Base-by-base conservation (phyloP, 2,888 invertebrate species). In the Itoplectis maculator region DNA sequence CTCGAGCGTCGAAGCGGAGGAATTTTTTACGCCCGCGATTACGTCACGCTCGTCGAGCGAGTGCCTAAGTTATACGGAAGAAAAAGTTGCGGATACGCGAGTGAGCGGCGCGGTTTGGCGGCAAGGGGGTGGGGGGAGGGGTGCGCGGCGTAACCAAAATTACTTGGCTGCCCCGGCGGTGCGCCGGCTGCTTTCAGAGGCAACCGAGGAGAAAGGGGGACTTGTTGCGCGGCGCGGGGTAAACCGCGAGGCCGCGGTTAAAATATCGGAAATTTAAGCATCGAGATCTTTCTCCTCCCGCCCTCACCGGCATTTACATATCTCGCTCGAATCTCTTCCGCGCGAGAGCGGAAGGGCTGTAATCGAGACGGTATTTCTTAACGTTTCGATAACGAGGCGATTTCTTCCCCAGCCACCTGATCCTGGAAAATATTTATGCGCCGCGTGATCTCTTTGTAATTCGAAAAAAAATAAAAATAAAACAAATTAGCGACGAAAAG, bases 141-240 rank as follows among this genome's bases (percentile, higher is more conserved):
- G 73, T n/a, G n/a, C n/a, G 83, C 88, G 88, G 84, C 88, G 89
- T 88, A 89, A 89, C 89, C 90, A 89, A 91, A 91, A 91, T 91
- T 91, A 91, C 91, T 91, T 90, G 90, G 82, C 78, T 78, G 72
- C 66, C 77, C 20, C 35, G 47, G 56, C 63, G 61, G 61, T 76
- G 85, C 35, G 47, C 49, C 63, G 61, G 61, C 73, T 85, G 88
- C 89, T 91, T 92, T 92, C 90, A 90, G 90, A 90, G 88, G 88
- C 91, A 92, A 91, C 90, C 90, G 91, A 91, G 91, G 91, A 91
- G 92, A 92, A 92, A 92, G 89, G 79, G n/a, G 74, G 88, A 92
- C 92, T 92, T 92, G 92, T 92, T 92, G 92, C 92, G 83, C 90
- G 88, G 87, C 66, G n/a, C 54, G 70, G 74, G 77, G 87, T 89